Evolutionary conservation across 2,888 invertebrate genomes (phyloP).

Genomic region (Euproctis similis): DNA sequence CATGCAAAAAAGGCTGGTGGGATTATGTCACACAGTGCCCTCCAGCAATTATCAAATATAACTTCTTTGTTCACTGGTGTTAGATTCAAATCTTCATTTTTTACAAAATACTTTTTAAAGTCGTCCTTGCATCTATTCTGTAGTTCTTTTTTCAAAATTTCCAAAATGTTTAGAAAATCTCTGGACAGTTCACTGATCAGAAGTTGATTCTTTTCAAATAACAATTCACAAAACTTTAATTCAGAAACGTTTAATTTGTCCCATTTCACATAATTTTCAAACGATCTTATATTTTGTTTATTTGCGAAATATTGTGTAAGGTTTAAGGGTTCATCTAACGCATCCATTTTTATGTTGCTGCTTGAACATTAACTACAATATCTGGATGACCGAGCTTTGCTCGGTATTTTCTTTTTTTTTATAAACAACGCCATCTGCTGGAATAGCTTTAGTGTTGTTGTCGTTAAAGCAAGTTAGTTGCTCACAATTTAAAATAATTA

Average conservation of each 20-base stretch:
- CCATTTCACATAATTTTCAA: slow-evolving; percentile 40
- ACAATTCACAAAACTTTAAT: slow-evolving; percentile 21
- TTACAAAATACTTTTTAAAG: slow-evolving; percentile 42
- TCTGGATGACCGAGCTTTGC: too few relatives aligned
- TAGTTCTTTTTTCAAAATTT: slow-evolving; percentile 37
- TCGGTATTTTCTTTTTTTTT: too few relatives aligned
- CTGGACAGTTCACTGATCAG: slow-evolving; percentile 30
- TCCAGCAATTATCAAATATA: slow-evolving; percentile 38
- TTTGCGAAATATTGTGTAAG: slow-evolving; percentile 53
- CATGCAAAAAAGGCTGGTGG: slow-evolving; percentile 46
- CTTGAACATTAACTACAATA: too few relatives aligned
- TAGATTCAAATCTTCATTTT: slow-evolving; percentile 20
- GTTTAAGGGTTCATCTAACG: slow-evolving; percentile 39
- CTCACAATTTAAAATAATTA: too few relatives aligned
- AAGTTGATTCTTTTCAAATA: slow-evolving; percentile 29
- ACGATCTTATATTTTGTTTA: slow-evolving; percentile 60
- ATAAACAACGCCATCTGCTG: too few relatives aligned
- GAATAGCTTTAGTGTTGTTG: too few relatives aligned
- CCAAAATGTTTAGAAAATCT: slow-evolving; percentile 31
- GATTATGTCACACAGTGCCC: slow-evolving; percentile 41
- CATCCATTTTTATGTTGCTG: slow-evolving; percentile 15
- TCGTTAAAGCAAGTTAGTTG: too few relatives aligned
- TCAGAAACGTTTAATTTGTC: slow-evolving; percentile 30
- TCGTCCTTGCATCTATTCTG: slow-evolving; percentile 35
- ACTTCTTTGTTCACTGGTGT: slow-evolving; percentile 36